phyloP scores from a whole-genome alignment of 2,797 vertebrate species.

The Trachurus trachurus region DNA sequence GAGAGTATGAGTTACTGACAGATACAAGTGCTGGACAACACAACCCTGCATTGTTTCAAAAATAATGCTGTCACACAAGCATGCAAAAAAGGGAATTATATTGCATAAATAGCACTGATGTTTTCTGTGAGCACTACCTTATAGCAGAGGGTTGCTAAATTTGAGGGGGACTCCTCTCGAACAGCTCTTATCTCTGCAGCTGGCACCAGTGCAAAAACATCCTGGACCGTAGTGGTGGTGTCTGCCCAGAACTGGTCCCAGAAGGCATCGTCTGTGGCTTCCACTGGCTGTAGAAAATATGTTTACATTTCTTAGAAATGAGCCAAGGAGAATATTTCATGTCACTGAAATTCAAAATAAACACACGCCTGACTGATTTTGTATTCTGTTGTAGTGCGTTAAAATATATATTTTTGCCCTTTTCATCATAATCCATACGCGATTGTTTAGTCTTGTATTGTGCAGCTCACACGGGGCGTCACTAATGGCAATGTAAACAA shows the following conservation, averaged over 20 bases:
- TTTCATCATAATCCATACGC: conserved; percentile 9
- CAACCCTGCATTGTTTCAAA: conserved; percentile 30
- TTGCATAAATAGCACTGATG: neutral
- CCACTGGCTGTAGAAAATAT: conserved; percentile 89
- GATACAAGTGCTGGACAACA: conserved; percentile 34
- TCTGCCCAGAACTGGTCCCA: conserved; percentile 99
- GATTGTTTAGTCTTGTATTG: conserved; percentile 8
- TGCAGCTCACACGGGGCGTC: conserved; percentile 18
- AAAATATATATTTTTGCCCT: neutral
- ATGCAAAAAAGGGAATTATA: neutral
- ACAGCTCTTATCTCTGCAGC: conserved; percentile 98
- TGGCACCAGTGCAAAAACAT: conserved; percentile 97
- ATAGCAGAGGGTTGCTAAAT: conserved; percentile 97
- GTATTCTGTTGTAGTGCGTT: conserved; percentile 1
- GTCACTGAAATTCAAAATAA: neutral
- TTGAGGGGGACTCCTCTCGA: conserved; percentile 97
- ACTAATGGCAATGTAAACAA: conserved; percentile 67
- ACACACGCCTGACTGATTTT: conserved; percentile 1
- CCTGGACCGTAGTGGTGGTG: conserved; percentile 95
- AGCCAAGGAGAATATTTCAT: conserved; percentile 9
- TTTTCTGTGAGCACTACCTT: conserved; percentile 89
- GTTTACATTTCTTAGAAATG: conserved; percentile 23
- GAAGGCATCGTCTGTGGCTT: conserved; percentile 97
- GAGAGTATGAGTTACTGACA: conserved; percentile 50
- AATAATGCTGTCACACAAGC: conserved; percentile 12